A percentile compares a stretch with the other conserved stretches of the same genome.
Conservation (phyloP, 2,113 vertebrate genomes). For the Leuciscus idus region DNA sequence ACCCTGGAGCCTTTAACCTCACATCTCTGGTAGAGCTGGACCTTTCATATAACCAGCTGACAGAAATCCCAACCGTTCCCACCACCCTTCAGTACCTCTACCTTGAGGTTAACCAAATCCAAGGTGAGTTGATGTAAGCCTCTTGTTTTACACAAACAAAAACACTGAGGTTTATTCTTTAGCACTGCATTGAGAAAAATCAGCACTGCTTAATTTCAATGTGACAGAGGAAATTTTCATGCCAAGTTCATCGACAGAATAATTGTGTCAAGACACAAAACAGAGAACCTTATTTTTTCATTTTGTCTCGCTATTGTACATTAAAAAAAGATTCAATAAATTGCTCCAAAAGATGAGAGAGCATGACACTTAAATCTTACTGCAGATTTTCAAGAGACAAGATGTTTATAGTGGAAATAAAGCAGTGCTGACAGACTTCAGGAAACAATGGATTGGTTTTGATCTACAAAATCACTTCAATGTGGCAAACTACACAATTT, state of each 20-base stretch:
- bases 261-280: background rate
- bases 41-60: slow-evolving; percentile 78
- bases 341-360: background rate
- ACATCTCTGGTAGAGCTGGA: slow-evolving; percentile 78
- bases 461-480: background rate
- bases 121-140: slow-evolving; percentile 63
- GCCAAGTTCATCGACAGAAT: background rate
- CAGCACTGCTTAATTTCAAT: background rate
- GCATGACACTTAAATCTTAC: background rate
- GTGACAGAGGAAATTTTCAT: slow-evolving; percentile 16
- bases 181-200: background rate
- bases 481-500: background rate
- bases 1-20: slow-evolving; percentile 67
- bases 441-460: slow-evolving; percentile 5
- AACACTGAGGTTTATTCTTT: background rate
- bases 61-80: slow-evolving; percentile 69
- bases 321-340: background rate
- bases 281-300: background rate
- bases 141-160: background rate
- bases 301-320: background rate
- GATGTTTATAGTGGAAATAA: slow-evolving; percentile 10
- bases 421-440: background rate
- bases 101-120: slow-evolving; percentile 77
- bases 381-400: slow-evolving; percentile 15
- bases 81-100: slow-evolving; percentile 76